Conservation (phyloP, 2,113 vertebrate genomes). For the Equus przewalskii region DNA sequence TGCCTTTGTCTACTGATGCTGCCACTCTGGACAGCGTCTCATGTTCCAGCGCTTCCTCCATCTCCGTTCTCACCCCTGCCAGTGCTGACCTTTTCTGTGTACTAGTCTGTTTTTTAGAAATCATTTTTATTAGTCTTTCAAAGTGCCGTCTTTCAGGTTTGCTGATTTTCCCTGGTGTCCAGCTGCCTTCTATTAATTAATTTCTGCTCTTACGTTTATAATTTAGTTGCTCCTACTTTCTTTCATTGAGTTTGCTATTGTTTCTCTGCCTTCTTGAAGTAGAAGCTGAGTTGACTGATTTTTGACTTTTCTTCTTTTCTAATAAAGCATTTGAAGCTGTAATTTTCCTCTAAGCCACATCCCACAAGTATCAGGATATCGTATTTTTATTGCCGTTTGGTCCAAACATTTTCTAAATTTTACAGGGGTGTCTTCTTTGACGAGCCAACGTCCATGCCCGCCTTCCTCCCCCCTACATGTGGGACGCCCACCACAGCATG, state of each 20-base stretch:
- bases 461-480: too few relatives aligned
- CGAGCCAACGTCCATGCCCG: too few relatives aligned
- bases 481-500: too few relatives aligned
- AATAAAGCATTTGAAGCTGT: not conserved
- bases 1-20: not conserved
- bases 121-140: not conserved
- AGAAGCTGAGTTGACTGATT: not conserved
- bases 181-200: too few relatives aligned
- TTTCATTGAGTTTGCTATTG: too few relatives aligned
- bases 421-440: too few relatives aligned
- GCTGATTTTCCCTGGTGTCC: not conserved
- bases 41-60: not conserved
- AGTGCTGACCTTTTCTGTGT: too few relatives aligned
- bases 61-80: not conserved
- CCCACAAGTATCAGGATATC: too few relatives aligned
- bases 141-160: not conserved
- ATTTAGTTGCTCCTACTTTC: too few relatives aligned
- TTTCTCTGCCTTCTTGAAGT: too few relatives aligned
- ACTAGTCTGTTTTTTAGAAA: not conserved
- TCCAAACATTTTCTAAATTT: not conserved
- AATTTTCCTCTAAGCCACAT: not conserved
- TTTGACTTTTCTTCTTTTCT: not conserved
- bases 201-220: too few relatives aligned
- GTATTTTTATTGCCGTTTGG: not conserved
- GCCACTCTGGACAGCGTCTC: not conserved